Base-by-base conservation (phyloP, 2,888 invertebrate species). In the Bibio marci region DNA sequence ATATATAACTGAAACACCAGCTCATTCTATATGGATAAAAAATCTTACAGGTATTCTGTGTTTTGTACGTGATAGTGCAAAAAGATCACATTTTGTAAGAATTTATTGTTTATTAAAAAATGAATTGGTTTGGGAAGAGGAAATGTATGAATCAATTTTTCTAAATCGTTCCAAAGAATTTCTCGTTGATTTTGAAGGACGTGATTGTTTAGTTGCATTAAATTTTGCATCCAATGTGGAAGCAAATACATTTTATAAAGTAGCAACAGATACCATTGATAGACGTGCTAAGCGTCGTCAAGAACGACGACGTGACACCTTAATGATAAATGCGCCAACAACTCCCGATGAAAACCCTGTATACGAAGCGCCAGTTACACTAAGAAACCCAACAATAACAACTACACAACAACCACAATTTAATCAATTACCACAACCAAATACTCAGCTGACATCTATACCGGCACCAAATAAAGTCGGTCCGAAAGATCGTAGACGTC, bases 221-320 rank as follows among this genome's bases (percentile, higher is more conserved):
- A 94, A 92, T 65, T 97, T 95, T 67, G 91, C 92, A 1, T 82
- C 75, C 53, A 83, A 85, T 57, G 76, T 78, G 40, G 95, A 97
- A 66, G 94, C 94, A 10, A 65, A 66, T 41, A 64, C 70, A 42
- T 79, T 92, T 49, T 71, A 70, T 54, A 71, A 70, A 45, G 72
- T 75, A 43, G 73, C 92, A 38, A 71, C 78, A 49, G 73, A 76
- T 47, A 88, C 86, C 55, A 69, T 92, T 45, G 73, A 77, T 52
- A 68, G 76, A 30, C 75, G 80, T 51, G 77, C 76, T 57, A 71
- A 73, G 44, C 74, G 73, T 49, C 32, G 57, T 41, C 14, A 14
- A 13, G 18, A 7, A n/a, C n/a, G n/a, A n/a, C n/a, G n/a, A n/a
- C n/a, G n/a, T n/a, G n/a, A n/a, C n/a, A n/a, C n/a, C n/a, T n/a